Conservation (phyloP, 2,113 vertebrate genomes). For the Oceanites oceanicus region DNA sequence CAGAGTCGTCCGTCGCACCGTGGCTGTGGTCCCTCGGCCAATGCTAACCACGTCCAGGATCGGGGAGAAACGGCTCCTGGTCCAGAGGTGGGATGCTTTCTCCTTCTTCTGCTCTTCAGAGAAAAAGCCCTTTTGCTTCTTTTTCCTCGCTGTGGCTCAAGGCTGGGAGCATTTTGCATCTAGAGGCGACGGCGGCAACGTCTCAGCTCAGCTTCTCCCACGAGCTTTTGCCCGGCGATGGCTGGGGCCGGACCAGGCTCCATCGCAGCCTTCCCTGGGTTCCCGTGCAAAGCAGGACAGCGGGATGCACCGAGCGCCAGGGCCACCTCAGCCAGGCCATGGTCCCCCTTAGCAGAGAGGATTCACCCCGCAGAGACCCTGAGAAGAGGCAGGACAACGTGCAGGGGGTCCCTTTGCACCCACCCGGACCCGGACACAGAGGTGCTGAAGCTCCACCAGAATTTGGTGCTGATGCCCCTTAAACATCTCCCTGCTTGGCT, state of each 20-base stretch:
- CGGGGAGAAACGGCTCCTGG: accelerated
- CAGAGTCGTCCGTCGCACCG: accelerated
- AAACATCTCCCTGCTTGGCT: background rate
- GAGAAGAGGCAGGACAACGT: background rate
- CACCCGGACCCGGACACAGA: accelerated
- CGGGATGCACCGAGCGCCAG: background rate
- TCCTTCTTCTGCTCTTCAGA: background rate
- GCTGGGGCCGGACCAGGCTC: background rate
- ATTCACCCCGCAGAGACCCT: background rate
- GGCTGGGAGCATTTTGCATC: background rate
- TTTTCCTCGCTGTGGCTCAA: background rate
- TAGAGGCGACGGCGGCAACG: accelerated
- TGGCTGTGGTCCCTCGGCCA: accelerated
- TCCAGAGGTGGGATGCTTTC: background rate
- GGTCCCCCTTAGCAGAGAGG: background rate
- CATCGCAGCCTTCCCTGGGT: accelerated
- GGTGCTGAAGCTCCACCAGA: background rate
- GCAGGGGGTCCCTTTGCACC: background rate
- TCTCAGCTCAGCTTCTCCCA: background rate
- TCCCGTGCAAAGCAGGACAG: background rate
- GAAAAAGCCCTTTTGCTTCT: background rate
- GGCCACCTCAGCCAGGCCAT: background rate
- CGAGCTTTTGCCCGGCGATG: accelerated
- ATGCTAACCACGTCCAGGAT: accelerated
- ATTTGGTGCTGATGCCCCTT: background rate